Evolutionary conservation across 2,113 vertebrate species (phyloP).

Genomic region (Taxidea taxus): DNA sequence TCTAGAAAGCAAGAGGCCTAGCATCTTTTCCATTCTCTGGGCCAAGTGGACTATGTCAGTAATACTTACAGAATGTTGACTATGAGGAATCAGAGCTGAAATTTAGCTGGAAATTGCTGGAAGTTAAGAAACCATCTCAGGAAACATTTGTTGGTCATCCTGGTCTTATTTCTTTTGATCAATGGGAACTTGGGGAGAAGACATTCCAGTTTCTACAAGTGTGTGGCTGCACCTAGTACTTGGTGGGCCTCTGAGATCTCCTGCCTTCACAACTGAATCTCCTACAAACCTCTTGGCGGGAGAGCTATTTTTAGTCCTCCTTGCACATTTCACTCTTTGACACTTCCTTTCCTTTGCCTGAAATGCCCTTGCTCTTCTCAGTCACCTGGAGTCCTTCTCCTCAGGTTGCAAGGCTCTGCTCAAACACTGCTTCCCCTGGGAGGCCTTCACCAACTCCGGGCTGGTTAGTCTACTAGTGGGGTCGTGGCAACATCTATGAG

Average conservation of each 20-base stretch:
- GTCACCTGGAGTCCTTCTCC: background rate
- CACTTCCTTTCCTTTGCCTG: conserved; percentile 26
- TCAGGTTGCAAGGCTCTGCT: background rate
- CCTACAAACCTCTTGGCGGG: background rate
- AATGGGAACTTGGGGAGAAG: background rate
- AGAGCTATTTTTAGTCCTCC: background rate
- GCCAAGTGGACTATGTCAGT: background rate
- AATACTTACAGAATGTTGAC: conserved; percentile 24
- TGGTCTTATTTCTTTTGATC: background rate
- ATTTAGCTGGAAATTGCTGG: background rate
- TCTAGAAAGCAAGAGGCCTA: background rate
- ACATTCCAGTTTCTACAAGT: background rate
- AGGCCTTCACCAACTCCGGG: background rate
- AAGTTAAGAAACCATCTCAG: conserved; percentile 2
- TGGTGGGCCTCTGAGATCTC: background rate
- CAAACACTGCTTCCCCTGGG: background rate
- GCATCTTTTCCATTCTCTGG: conserved; percentile 19
- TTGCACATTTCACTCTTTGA: background rate
- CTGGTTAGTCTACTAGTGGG: background rate
- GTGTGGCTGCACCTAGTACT: background rate
- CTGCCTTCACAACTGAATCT: background rate
- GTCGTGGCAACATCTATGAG: background rate
- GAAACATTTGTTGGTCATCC: background rate
- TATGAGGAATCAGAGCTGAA: conserved; percentile 34
- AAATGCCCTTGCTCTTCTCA: background rate